Base-by-base conservation (phyloP, 2,888 invertebrate species). In the Netelia fuscicornis region DNA sequence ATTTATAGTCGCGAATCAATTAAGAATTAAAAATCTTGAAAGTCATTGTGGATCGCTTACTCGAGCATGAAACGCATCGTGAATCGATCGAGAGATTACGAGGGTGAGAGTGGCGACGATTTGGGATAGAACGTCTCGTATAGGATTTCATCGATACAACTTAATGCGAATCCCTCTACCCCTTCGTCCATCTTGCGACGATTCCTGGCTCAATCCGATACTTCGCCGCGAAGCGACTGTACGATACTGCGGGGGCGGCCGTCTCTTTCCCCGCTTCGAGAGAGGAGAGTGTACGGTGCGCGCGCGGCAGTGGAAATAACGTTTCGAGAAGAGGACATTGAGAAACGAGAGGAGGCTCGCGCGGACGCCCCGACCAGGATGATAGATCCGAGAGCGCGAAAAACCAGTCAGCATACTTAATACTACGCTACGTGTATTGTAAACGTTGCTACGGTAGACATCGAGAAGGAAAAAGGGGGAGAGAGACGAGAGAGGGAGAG, bases 381-480 rank as follows among this genome's bases (percentile, higher is more conserved):
- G 84, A 84, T 84, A 68, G 78, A 84, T 75, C 81, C 74, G 42
- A 70, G 68, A 74, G 30, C 13, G 77, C 52, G 48, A 68, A 84
- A 72, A 72, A 65, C 56, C 62, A 79, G 78, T 79, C 78, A 79
- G 78, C 54, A 6, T 54, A 64, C 78, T 79, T 79, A 79, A 79
- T 79, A 70, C 62, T 42, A 23, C 70, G 62, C 71, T 23, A n/a
- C 62, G 60, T 52, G 30, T 48, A 48, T 48, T 48, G 48, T 82
- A 82, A 82, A 77, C 76, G 76, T 37, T 77, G 71, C 81, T 64
- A 82, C 42, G 76, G 74, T 48, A 64, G 79, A 56, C 37, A 64
- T 64, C 54, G 86, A 74, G 86, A 88, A 87, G 85, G 44, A 81
- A 80, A 68, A 88, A 86, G 20, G 25, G 44, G 62, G 62, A 48